Conservation (phyloP, 2,797 vertebrate genomes). For the Catostomus latipinnis region DNA sequence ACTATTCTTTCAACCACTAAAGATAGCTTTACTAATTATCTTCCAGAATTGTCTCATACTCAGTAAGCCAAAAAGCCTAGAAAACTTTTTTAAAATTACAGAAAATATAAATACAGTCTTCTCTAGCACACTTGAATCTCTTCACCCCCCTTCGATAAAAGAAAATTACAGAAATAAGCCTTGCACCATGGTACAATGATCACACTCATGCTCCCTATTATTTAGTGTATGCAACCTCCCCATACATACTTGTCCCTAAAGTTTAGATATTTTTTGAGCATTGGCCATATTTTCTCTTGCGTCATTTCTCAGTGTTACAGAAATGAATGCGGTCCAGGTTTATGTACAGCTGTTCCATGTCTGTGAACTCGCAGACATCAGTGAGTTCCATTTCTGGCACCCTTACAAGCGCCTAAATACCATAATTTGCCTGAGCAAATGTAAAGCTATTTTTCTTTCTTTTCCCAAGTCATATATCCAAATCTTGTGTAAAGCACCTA, state of each 20-base stretch:
- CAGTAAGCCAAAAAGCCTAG: too few relatives aligned
- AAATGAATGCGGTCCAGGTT: background rate
- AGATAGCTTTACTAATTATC: too few relatives aligned
- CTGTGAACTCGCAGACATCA: slow-evolving; percentile 18
- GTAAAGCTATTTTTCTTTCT: slow-evolving; percentile 29
- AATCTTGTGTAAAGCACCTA: slow-evolving; percentile 14
- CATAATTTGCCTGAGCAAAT: slow-evolving; percentile 46
- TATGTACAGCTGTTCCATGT: background rate
- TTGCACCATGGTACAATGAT: too few relatives aligned
- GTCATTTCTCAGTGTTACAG: slow-evolving; percentile 10
- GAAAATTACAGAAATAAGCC: too few relatives aligned
- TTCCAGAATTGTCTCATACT: too few relatives aligned
- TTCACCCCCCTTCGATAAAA: too few relatives aligned
- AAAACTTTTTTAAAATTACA: too few relatives aligned
- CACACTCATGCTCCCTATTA: too few relatives aligned
- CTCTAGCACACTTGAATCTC: too few relatives aligned
- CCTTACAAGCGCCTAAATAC: slow-evolving; percentile 36
- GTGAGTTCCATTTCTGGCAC: slow-evolving; percentile 17
- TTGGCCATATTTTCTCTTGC: background rate
- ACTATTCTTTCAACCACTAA: too few relatives aligned
- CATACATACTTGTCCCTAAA: background rate
- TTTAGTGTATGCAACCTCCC: background rate
- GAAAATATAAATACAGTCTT: too few relatives aligned
- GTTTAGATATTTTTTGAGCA: background rate
- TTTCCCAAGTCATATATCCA: slow-evolving; percentile 15